These are phyloP conservation scores for Denticeps clupeoides DNA, from an alignment of 2,797 vertebrate genomes.

Conservation along the genomic window DNA sequence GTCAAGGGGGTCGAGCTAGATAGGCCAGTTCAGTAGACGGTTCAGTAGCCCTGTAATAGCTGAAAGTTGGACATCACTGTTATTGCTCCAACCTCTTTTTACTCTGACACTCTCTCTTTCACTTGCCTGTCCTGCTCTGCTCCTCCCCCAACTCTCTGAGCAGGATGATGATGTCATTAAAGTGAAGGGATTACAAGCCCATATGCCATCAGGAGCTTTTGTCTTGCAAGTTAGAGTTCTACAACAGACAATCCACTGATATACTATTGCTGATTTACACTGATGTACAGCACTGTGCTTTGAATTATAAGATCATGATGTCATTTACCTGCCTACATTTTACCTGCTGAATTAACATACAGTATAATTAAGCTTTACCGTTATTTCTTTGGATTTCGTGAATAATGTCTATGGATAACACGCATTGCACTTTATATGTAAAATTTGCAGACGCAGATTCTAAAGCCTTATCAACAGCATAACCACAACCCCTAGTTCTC, in stretches of 20 bases:
- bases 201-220: neutral
- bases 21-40: too few relatives aligned
- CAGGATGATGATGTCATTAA: slow-evolving; percentile 20
- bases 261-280: neutral
- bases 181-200: neutral
- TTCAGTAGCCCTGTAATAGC: too few relatives aligned
- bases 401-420: too few relatives aligned
- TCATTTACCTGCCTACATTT: neutral
- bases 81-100: neutral
- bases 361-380: neutral
- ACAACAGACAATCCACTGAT: neutral
- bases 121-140: neutral
- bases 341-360: too few relatives aligned
- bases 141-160: neutral
- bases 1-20: neutral
- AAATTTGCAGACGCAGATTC: too few relatives aligned
- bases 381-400: too few relatives aligned
- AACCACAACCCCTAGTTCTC: too few relatives aligned
- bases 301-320: too few relatives aligned
- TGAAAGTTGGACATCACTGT: too few relatives aligned
- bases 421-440: too few relatives aligned
- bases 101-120: neutral
- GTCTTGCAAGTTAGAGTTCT: slow-evolving; percentile 2
- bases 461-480: too few relatives aligned
- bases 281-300: too few relatives aligned